phyloP scores from a whole-genome alignment of 2,888 invertebrate genomes.

The Microctonus hyperodae region DNA sequence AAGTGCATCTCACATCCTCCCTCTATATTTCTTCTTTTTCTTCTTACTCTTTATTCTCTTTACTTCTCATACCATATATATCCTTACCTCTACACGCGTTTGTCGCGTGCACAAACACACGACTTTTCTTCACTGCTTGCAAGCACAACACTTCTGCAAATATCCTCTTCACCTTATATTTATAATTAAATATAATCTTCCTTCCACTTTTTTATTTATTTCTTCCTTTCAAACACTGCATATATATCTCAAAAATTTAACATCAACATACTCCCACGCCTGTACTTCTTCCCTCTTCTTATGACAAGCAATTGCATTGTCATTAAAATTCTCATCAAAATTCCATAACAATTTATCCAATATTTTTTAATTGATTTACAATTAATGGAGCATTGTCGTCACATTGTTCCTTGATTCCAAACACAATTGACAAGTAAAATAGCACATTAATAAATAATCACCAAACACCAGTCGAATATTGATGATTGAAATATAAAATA shows the following conservation, averaged over 20 bases:
- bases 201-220: constrained; percentile 4
- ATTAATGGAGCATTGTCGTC: no score
- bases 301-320: constrained; percentile 25
- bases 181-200: neutral
- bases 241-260: neutral
- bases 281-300: constrained; percentile 19
- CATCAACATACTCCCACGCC: constrained; percentile 24
- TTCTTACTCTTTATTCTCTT: neutral
- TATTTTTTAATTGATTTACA: neutral
- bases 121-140: constrained; percentile 22
- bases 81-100: constrained; percentile 30
- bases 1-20: constrained; percentile 12
- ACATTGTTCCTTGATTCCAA: no score
- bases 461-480: no score
- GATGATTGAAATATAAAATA: neutral
- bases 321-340: constrained; percentile 3
- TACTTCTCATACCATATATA: constrained; percentile 5
- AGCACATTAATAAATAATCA: no score
- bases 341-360: neutral
- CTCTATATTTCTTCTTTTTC: neutral
- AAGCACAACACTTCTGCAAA: neutral
- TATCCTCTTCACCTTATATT: neutral
- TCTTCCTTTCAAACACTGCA: constrained; percentile 1
- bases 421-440: no score
- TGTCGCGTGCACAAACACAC: constrained; percentile 30